phyloP scores from a whole-genome alignment of 2,888 invertebrate species.

The Glaucopsyche alexis region DNA sequence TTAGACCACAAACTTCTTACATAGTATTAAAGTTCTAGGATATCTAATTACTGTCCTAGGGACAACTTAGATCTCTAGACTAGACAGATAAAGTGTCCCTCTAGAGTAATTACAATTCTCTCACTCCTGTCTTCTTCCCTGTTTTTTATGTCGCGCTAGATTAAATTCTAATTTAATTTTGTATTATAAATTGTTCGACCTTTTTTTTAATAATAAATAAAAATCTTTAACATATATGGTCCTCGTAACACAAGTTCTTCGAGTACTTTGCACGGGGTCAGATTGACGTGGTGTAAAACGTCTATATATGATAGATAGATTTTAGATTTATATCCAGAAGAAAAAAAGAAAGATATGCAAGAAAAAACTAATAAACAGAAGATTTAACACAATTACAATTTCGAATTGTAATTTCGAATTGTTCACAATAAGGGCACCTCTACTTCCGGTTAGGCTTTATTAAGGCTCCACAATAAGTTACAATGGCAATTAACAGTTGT shows the following conservation, averaged over 20 bases:
- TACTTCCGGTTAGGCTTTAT: background rate
- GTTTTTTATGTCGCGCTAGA: background rate
- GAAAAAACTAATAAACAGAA: too few relatives aligned
- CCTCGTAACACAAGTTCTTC: too few relatives aligned
- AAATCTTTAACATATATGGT: too few relatives aligned
- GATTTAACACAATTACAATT: too few relatives aligned
- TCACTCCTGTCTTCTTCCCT: background rate
- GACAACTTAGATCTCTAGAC: background rate
- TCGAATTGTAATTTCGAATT: background rate
- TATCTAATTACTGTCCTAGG: constrained; percentile 4
- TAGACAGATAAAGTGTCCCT: background rate
- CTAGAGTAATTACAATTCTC: background rate
- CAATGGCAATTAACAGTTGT: constrained; percentile 4
- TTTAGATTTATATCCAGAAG: too few relatives aligned
- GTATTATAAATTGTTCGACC: too few relatives aligned
- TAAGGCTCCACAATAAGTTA: background rate
- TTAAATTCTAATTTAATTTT: constrained; percentile 14
- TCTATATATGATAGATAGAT: too few relatives aligned
- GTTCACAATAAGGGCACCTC: background rate
- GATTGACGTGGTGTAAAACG: too few relatives aligned
- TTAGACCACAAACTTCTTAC: background rate
- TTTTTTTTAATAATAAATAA: too few relatives aligned
- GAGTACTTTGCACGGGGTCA: too few relatives aligned
- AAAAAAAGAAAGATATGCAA: too few relatives aligned
- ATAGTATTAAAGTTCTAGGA: background rate